Evolutionary conservation across 2,113 vertebrate genomes (phyloP).

Genomic region (Vulpes vulpes): DNA sequence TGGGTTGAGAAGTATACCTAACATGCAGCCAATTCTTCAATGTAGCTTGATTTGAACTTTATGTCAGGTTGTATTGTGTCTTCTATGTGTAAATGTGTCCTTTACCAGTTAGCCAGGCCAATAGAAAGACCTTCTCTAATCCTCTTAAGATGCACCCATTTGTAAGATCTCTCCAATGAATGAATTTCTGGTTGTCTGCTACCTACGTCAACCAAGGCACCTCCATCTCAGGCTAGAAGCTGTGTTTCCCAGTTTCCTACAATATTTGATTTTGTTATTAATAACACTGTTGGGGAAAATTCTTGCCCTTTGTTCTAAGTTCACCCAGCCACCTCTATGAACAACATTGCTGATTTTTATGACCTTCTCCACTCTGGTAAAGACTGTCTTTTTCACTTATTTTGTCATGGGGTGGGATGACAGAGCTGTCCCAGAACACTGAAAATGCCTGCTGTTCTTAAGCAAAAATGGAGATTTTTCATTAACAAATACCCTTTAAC

Average conservation of each 20-base stretch:
- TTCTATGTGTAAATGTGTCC: too few relatives aligned
- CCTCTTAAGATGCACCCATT: neutral
- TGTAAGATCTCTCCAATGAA: neutral
- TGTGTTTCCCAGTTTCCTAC: neutral
- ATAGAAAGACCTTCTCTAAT: neutral
- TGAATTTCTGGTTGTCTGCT: neutral
- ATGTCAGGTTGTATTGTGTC: too few relatives aligned
- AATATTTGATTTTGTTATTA: neutral
- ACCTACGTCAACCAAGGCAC: neutral
- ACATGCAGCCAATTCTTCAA: neutral
- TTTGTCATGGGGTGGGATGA: neutral
- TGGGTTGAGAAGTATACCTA: neutral
- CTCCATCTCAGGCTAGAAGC: neutral
- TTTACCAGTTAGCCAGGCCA: neutral
- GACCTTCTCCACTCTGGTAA: neutral
- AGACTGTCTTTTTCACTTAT: neutral
- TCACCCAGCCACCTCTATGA: neutral
- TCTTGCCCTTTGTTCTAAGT: neutral
- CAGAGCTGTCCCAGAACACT: fast-evolving
- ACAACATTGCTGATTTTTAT: neutral
- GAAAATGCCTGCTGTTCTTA: neutral
- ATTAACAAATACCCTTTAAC: neutral
- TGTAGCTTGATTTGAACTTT: neutral
- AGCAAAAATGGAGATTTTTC: neutral
- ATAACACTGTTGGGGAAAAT: neutral